Base-by-base conservation (phyloP, 2,888 invertebrate genomes). In the Omphaloscelis lunosa region DNA sequence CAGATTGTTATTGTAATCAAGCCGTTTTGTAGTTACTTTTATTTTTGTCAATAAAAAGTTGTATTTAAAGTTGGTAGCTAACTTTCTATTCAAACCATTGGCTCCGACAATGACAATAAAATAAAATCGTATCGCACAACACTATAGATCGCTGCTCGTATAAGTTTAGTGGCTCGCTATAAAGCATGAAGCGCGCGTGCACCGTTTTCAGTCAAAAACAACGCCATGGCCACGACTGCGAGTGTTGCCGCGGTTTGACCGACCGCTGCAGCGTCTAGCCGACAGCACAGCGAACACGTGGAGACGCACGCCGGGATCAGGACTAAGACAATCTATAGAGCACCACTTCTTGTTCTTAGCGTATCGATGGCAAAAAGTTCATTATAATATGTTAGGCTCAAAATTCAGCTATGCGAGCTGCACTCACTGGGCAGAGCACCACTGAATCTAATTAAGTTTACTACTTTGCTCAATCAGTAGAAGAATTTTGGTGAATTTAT, bases 151-250 rank as follows among this genome's bases (percentile, higher is more conserved):
- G 77, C 82, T 86, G 76, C 80, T 83, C 77, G 75, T 84, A 73
- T 82, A 69, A n/a, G 75, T 91, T 91, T 91, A 82, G 86, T 93
- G 91, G 95, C 94, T 92, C 89, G 59, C 86, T 83, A 86, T 84
- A 86, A 88, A 91, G 92, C 92, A 92, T 91, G 93, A 94, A 93
- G 93, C 93, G 95, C 95, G 95, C 95, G 96, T 95, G 95, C 95
- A 94, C 95, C 93, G 95, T 95, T 95, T 96, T 96, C 95, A 95
- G 96, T 95, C 95, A 95, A 95, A 95, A 95, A 95, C 95, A 94
- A 95, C 94, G 93, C 91, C 91, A 90, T 89, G 92, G 92, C 95
- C 95, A 95, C 95, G 94, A 95, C 93, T 93, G 90, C 93, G 94
- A 93, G 95, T 95, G 95, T 95, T 93, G 90, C 93, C 93, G 93